These are phyloP conservation scores for Rhorus exstirpatorius DNA, from an alignment of 2,888 invertebrate species.

Conservation along the genomic window DNA sequence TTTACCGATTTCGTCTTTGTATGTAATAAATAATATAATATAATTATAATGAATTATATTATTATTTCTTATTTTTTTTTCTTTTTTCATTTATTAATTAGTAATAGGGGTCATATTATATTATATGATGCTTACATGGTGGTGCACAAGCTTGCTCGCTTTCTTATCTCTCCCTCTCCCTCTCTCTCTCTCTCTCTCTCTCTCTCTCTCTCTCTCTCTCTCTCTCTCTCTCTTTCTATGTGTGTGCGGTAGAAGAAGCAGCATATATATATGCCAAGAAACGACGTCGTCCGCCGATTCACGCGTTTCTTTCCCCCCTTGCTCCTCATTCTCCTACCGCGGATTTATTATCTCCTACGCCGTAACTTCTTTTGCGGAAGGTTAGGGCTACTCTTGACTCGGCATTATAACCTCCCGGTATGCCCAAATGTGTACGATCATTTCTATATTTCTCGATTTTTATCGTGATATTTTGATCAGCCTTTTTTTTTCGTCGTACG, in stretches of 20 bases:
- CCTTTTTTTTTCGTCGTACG: too few relatives aligned
- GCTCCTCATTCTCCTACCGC: conserved; percentile 54
- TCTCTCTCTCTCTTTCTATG: not conserved
- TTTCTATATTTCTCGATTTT: conserved; percentile 29
- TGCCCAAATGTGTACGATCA: conserved; percentile 42
- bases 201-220: not conserved
- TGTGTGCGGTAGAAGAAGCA: too few relatives aligned
- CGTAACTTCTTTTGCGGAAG: conserved; percentile 80
- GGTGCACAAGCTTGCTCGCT: conserved; percentile 34
- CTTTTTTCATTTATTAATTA: too few relatives aligned
- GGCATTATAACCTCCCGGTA: conserved; percentile 74
- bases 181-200: not conserved
- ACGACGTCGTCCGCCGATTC: conserved; percentile 49
- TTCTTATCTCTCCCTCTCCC: conserved; percentile 49
- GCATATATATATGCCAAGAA: too few relatives aligned
- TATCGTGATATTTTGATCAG: too few relatives aligned
- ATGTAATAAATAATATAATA: too few relatives aligned
- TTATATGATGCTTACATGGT: not conserved
- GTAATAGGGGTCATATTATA: too few relatives aligned
- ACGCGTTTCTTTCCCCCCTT: conserved; percentile 32
- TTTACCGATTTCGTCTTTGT: not conserved
- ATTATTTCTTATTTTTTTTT: too few relatives aligned
- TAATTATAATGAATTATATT: too few relatives aligned
- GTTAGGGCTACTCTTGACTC: conserved; percentile 77
- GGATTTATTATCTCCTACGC: conserved; percentile 79